Evolutionary conservation across 2,888 invertebrate species (phyloP), one percentile per base, ranked within the genome.

Genomic region (Bedellia somnulentella): DNA sequence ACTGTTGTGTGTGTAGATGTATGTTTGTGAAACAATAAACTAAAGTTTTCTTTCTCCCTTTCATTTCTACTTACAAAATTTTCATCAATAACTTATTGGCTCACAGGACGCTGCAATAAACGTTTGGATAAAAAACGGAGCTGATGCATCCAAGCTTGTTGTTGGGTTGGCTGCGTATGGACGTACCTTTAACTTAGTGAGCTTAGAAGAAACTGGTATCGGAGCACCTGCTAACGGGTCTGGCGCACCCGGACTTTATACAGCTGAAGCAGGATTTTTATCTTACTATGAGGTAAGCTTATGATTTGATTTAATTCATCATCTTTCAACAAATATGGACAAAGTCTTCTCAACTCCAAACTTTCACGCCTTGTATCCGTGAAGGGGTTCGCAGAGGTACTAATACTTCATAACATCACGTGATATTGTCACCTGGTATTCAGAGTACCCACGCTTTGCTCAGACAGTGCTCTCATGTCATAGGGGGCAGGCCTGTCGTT

Each of bases 151-250:
- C 1, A 86, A 86, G 45, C 37, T 86, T 0, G 52, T 80, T 11
- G 41, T 86, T 3, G 86, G 86, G 0, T 53, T 84, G 27, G 80
- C 80, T 0, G 60, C 78, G 3, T 86, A 85, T 37, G 86, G 85
- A 0, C 64, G 80, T 31, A 59, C 78, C 0, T 86, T 80, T 39
- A 80, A 79, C 0, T 47, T 86, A 6, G 47, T 54, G 1, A 47
- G 76, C 38, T 40, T 52, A 9, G 43, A 40, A 0, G 43, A 60
- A 5, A 55, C 67, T 15, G 53, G 45, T 2, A 42, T 81, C 1
- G 81, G 80, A 12, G 77, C 82, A 1, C 50, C 71, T 1, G 60
- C 68, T n/a, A 49, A 41, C 9, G 78, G 78, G 11, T 55, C 67
- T 1, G 81, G 81, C 2, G 33, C 40, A 1, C 60, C 70, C 2